phyloP scores from a whole-genome alignment of 2,888 invertebrate species.

The Phytoseiulus persimilis region DNA sequence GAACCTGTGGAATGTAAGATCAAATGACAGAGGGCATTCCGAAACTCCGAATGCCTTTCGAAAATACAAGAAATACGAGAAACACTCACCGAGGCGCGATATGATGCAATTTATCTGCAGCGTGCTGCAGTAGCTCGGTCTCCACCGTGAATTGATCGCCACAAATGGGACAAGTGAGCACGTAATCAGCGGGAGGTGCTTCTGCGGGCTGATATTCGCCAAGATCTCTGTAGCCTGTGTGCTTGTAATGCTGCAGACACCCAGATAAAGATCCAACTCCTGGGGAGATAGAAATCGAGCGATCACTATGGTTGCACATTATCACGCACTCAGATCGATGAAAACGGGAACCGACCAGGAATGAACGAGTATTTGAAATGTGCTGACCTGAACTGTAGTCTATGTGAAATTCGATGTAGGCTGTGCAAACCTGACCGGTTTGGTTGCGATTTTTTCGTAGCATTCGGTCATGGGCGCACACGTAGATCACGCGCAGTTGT shows the following conservation, averaged over 20 bases:
- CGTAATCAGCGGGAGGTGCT: background rate
- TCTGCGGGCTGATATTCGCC: slow-evolving; percentile 10
- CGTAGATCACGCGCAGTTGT: slow-evolving; percentile 33
- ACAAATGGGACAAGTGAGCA: slow-evolving; percentile 15
- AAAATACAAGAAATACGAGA: background rate
- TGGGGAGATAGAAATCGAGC: background rate
- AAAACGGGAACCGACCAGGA: too few species aligned
- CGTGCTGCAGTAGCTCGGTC: slow-evolving; percentile 6
- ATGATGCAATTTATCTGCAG: slow-evolving; percentile 11
- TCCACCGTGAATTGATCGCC: slow-evolving; percentile 10
- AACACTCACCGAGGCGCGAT: slow-evolving; percentile 11
- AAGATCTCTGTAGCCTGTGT: slow-evolving; percentile 19
- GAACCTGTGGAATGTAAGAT: background rate
- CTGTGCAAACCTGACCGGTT: slow-evolving; percentile 21
- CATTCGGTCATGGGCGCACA: slow-evolving; percentile 28
- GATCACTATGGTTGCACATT: too few species aligned
- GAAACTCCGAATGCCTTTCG: background rate
- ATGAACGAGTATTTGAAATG: too few species aligned
- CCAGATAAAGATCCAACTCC: background rate
- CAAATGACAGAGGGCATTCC: background rate
- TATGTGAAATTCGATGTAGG: slow-evolving; percentile 13
- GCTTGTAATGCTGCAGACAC: slow-evolving; percentile 30
- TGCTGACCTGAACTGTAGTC: slow-evolving; percentile 16
- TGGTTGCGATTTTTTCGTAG: slow-evolving; percentile 26
- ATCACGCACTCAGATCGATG: too few species aligned